Percentiles rank a stretch among this genome's conserved stretches.
Conservation (phyloP, 2,113 vertebrate genomes). For the Catagonus wagneri region DNA sequence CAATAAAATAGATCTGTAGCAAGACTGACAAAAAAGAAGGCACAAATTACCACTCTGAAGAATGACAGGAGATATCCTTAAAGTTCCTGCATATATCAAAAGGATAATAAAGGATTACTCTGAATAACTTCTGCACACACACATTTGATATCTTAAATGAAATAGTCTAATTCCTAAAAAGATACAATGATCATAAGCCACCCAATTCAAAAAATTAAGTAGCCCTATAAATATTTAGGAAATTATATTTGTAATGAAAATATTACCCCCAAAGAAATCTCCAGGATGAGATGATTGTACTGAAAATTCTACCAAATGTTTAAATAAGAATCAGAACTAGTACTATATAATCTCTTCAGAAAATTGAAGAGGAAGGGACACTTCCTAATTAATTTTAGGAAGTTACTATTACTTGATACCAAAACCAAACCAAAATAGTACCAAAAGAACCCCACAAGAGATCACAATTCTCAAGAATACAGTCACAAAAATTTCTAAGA, state of each 20-base stretch:
- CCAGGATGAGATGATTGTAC: background rate
- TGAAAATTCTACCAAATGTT: background rate
- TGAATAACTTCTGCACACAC: background rate
- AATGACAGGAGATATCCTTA: background rate
- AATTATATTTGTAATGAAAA: background rate
- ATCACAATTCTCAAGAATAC: background rate
- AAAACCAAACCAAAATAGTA: background rate
- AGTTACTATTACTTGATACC: background rate
- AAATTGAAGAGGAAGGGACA: background rate
- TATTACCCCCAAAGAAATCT: background rate
- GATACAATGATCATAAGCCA: background rate
- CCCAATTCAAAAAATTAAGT: background rate
- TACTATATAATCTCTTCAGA: background rate
- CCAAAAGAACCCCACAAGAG: background rate
- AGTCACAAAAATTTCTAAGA: background rate
- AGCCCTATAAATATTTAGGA: background rate
- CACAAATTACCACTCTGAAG: background rate
- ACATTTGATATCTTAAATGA: background rate
- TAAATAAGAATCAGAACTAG: background rate
- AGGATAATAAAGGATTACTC: background rate
- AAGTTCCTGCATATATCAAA: background rate
- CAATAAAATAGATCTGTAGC: background rate
- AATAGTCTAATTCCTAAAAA: background rate
- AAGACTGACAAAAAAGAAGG: background rate
- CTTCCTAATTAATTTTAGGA: background rate